These are phyloP conservation scores for Synodontis membranacea DNA, from an alignment of 2,113 vertebrate genomes.

Conservation along the genomic window DNA sequence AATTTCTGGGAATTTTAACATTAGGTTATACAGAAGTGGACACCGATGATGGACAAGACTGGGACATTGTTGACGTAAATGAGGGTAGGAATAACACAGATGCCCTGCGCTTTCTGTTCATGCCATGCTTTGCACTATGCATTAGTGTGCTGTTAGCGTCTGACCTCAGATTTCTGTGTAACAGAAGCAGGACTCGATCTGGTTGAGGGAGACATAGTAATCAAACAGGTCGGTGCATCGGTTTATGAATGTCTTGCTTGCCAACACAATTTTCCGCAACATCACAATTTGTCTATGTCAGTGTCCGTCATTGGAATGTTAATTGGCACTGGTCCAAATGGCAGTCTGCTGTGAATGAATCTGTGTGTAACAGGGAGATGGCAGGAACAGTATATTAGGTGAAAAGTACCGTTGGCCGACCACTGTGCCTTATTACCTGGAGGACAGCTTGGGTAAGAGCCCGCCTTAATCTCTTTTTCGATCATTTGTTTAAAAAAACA, in stretches of 20 bases:
- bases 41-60: constrained; percentile 77
- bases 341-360: background rate
- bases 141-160: background rate
- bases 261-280: constrained; percentile 41
- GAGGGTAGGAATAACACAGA: constrained; percentile 70
- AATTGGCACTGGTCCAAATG: no score
- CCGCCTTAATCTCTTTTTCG: background rate
- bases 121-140: background rate
- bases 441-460: constrained; percentile 80
- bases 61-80: constrained; percentile 85
- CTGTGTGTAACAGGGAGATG: constrained; percentile 49
- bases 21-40: constrained; percentile 67
- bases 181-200: constrained; percentile 79
- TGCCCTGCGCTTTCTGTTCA: background rate
- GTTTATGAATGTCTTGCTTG: background rate
- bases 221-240: constrained; percentile 70
- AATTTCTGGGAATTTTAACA: background rate
- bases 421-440: constrained; percentile 81
- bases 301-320: background rate
- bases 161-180: constrained; percentile 49
- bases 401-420: constrained; percentile 82
- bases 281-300: background rate
- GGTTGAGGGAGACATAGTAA: constrained; percentile 84
- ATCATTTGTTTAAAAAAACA: background rate
- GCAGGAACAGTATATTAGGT: constrained; percentile 79